phyloP scores from a whole-genome alignment of 2,888 invertebrate species.

The Empis stercorea region DNA sequence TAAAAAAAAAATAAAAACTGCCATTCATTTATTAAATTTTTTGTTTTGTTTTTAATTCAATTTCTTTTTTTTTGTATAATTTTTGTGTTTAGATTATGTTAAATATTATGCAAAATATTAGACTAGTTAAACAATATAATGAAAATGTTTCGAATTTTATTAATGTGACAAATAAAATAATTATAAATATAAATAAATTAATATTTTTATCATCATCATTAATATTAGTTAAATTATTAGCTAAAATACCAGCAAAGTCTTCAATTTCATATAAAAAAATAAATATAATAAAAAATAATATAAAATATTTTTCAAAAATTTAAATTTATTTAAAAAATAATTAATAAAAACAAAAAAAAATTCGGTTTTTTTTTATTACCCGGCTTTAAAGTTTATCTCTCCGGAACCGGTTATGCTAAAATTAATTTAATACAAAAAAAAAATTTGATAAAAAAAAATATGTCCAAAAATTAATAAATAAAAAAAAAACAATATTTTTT shows the following conservation, averaged over 20 bases:
- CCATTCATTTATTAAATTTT: background rate
- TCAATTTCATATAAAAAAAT: background rate
- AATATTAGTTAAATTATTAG: too few species aligned
- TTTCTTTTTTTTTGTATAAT: background rate
- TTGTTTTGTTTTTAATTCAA: background rate
- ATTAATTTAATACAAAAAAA: constrained; percentile 18
- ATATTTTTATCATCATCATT: background rate
- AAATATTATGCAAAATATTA: background rate
- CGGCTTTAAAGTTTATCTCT: too few species aligned
- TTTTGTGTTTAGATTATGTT: too few species aligned
- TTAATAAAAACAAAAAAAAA: too few species aligned
- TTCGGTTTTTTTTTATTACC: too few species aligned
- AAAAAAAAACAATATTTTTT: background rate
- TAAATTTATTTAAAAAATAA: background rate
- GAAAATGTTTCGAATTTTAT: constrained; percentile 12
- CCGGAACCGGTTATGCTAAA: too few species aligned
- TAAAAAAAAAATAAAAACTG: too few species aligned
- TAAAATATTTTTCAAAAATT: background rate
- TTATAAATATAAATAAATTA: background rate
- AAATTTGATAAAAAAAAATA: constrained; percentile 18
- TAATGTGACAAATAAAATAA: constrained; percentile 10
- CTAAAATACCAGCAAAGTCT: too few species aligned
- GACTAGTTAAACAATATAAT: background rate
- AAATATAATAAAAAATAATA: background rate
- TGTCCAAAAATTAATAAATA: background rate